Conservation (phyloP, 1,140 invertebrate genomes). For the Drosophila nannoptera region DNA sequence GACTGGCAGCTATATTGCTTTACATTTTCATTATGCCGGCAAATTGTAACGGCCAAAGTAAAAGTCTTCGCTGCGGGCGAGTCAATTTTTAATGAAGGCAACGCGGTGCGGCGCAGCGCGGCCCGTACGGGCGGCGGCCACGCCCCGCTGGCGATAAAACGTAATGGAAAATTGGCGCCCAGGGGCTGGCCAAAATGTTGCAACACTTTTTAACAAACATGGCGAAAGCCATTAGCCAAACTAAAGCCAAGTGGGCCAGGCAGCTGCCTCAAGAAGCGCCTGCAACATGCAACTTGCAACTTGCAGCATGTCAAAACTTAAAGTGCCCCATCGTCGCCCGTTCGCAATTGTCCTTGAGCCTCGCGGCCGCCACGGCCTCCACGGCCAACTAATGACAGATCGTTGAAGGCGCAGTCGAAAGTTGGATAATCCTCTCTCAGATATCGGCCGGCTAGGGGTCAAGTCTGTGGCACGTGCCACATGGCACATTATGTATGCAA, state of each 20-base stretch:
- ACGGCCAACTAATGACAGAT: no score
- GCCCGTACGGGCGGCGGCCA: background rate
- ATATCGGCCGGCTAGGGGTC: no score
- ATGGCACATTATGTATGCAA: no score
- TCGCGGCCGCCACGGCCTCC: no score
- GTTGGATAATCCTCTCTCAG: no score
- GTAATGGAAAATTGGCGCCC: conserved; percentile 37
- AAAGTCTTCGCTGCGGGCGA: conserved; percentile 39
- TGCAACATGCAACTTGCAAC: background rate
- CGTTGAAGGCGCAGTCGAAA: no score
- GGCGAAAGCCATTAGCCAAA: conserved; percentile 39
- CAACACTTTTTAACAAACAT: conserved; percentile 27
- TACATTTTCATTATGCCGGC: conserved; percentile 12
- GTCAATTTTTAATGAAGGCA: conserved; percentile 47
- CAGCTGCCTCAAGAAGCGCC: background rate
- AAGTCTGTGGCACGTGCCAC: no score
- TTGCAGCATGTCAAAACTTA: background rate
- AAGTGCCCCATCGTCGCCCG: no score
- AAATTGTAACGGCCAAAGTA: conserved; percentile 25
- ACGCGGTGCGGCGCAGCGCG: no score
- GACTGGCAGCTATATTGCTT: conserved; percentile 1
- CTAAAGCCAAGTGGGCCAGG: conserved; percentile 21
- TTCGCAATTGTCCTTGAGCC: no score
- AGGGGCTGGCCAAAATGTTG: conserved; percentile 37
- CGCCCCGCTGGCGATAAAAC: conserved; percentile 34